A percentile compares a stretch with the other conserved stretches of the same genome.
These are phyloP conservation scores for Tachyglossus aculeatus DNA, from an alignment of 2,797 vertebrate species.

Conservation along the genomic window DNA sequence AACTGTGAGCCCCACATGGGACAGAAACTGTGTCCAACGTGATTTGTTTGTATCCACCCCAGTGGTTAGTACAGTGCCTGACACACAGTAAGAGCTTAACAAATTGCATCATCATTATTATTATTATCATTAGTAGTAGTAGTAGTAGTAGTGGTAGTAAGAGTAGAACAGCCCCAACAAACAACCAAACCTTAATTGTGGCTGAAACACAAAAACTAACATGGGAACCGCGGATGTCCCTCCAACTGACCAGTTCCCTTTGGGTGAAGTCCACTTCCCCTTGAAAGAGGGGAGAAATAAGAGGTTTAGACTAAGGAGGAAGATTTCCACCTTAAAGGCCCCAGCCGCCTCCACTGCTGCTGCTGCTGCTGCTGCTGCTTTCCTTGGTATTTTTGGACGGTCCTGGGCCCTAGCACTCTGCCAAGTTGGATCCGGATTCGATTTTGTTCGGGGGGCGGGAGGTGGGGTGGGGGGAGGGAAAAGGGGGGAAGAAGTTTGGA, in stretches of 20 bases:
- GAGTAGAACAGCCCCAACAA: background rate
- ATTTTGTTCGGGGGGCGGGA: background rate
- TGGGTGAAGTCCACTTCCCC: background rate
- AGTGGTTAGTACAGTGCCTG: no score
- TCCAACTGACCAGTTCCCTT: background rate
- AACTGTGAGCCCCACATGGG: no score
- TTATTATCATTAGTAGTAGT: no score
- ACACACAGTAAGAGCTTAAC: no score
- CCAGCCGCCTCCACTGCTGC: no score
- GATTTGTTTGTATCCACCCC: no score
- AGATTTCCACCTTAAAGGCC: background rate
- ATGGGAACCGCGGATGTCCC: background rate
- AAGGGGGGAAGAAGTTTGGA: conserved; percentile 29
- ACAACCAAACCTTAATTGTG: background rate
- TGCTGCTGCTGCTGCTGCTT: no score
- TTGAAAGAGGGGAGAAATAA: background rate
- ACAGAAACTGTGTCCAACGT: no score
- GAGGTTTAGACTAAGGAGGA: background rate
- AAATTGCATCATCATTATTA: no score
- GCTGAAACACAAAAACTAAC: background rate
- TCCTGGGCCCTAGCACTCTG: background rate
- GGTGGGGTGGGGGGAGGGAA: background rate
- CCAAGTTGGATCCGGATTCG: conserved; percentile 16
- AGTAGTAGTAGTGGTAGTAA: no score
- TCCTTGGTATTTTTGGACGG: background rate